Evolutionary conservation across 2,888 invertebrate species (phyloP).

Genomic region (Scaeva pyrastri): DNA sequence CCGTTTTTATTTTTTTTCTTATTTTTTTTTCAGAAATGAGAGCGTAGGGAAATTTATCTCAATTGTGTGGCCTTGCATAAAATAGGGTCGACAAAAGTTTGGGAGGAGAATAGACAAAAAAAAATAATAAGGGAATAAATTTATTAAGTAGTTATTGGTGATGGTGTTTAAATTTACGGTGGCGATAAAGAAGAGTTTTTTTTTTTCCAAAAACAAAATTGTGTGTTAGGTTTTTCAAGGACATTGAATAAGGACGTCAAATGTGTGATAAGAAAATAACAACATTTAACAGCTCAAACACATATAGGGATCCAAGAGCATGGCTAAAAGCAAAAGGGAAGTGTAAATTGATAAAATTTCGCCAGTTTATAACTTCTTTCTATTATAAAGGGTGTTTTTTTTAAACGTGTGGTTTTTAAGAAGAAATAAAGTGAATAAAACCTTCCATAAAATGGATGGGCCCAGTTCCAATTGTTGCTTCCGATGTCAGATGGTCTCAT

Average conservation of each 20-base stretch:
- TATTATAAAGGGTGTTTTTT: too few species aligned
- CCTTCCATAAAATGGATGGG: too few species aligned
- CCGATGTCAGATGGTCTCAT: too few species aligned
- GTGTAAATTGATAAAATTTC: neutral
- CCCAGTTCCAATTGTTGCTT: too few species aligned
- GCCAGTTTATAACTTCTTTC: neutral
- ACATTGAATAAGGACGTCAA: constrained; percentile 1
- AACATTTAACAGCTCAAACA: constrained; percentile 20
- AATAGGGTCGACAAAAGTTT: neutral
- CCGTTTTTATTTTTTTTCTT: constrained; percentile 51
- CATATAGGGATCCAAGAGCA: neutral
- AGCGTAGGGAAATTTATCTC: constrained; percentile 26
- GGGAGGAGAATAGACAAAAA: neutral
- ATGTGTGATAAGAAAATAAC: constrained; percentile 66
- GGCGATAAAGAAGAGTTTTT: constrained; percentile 44
- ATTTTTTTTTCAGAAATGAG: constrained; percentile 24
- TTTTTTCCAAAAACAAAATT: too few species aligned
- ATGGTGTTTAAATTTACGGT: constrained; percentile 63
- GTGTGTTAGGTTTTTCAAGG: too few species aligned
- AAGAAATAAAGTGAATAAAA: too few species aligned
- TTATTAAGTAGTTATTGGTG: constrained; percentile 34
- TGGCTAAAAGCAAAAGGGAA: neutral
- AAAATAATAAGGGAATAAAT: constrained; percentile 25
- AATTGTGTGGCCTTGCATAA: constrained; percentile 1
- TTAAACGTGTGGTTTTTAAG: too few species aligned